These are phyloP conservation scores for Asobara japonica DNA, from an alignment of 1,140 invertebrate genomes.

Conservation along the genomic window DNA sequence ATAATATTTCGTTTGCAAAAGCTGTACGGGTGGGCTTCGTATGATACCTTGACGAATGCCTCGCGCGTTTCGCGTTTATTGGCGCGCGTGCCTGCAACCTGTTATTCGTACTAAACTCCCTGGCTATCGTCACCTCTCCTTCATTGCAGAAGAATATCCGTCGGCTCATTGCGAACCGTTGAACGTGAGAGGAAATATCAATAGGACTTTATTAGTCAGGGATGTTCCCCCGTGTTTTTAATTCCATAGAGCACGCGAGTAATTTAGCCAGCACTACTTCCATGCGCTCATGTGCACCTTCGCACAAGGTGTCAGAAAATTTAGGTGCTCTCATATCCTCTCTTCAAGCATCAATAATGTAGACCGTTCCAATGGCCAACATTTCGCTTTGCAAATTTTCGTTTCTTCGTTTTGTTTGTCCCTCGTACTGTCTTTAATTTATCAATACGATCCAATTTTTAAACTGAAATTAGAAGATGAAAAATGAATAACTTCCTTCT, in stretches of 20 bases:
- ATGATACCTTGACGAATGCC: conserved; percentile 48
- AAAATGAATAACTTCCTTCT: no score
- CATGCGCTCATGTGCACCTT: no score
- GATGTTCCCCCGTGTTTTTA: background rate
- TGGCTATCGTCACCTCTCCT: conserved; percentile 33
- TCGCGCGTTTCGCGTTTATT: conserved; percentile 57
- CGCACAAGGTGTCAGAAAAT: no score
- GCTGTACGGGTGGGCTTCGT: conserved; percentile 13
- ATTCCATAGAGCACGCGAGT: background rate
- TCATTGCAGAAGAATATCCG: background rate
- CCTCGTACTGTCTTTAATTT: no score
- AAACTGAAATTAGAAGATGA: no score
- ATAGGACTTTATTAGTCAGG: background rate
- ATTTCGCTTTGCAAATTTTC: no score
- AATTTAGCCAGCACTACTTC: no score
- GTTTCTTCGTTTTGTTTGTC: background rate
- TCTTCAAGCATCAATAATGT: no score
- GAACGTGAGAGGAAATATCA: background rate
- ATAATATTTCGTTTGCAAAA: conserved; percentile 10
- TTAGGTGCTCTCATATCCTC: no score
- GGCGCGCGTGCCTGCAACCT: conserved; percentile 48
- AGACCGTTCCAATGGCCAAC: background rate
- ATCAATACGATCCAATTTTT: no score
- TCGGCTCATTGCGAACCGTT: background rate
- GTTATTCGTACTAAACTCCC: conserved; percentile 49